Conservation (phyloP, 2,113 vertebrate genomes). For the Gymnobelideus leadbeateri region DNA sequence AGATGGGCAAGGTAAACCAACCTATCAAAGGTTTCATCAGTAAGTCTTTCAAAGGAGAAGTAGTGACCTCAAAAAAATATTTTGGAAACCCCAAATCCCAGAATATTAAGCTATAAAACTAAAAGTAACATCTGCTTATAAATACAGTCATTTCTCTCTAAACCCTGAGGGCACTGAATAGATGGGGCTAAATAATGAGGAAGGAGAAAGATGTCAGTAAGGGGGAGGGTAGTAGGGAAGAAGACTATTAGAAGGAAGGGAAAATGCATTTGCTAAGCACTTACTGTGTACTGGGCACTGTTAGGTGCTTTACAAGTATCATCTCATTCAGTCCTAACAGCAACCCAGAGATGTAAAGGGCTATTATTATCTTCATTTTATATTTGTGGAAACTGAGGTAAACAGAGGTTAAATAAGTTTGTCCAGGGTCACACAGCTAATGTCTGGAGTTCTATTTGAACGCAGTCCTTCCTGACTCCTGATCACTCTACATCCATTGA, state of each 20-base stretch:
- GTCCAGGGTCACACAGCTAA: not conserved
- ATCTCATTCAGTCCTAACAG: not conserved
- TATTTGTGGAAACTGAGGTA: not conserved
- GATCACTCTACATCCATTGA: not conserved
- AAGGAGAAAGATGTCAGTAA: not conserved
- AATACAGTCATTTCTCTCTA: not conserved
- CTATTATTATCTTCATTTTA: not conserved
- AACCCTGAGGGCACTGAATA: not conserved
- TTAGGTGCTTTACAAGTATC: not conserved
- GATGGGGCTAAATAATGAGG: not conserved
- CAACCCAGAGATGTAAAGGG: not conserved
- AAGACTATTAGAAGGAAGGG: not conserved
- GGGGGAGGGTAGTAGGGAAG: not conserved
- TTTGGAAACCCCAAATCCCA: constrained; percentile 17
- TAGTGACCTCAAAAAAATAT: constrained; percentile 3
- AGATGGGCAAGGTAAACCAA: not conserved
- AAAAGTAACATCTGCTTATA: constrained; percentile 5
- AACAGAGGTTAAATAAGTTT: not conserved
- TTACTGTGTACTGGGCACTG: not conserved
- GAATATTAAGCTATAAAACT: constrained; percentile 12
- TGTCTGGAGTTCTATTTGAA: not conserved
- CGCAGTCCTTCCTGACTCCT: not conserved
- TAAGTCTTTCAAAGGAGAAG: constrained; percentile 31
- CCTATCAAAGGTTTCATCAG: not conserved
- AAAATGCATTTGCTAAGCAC: not conserved